phyloP scores from a whole-genome alignment of 2,113 vertebrate genomes.

The Pseudolaguvia tuberculata region DNA sequence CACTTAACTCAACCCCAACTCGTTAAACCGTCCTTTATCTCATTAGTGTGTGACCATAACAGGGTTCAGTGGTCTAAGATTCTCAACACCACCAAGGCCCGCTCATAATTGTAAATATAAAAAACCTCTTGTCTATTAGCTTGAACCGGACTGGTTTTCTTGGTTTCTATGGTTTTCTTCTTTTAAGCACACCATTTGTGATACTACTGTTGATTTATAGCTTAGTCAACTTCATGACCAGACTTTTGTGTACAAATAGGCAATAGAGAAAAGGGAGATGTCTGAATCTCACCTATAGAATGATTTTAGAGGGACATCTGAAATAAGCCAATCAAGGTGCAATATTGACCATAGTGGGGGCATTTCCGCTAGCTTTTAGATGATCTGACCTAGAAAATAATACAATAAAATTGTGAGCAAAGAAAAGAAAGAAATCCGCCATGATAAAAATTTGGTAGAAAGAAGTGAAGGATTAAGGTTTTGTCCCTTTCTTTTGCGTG shows the following conservation, averaged over 20 bases:
- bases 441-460: conserved; percentile 63
- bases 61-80: conserved; percentile 23
- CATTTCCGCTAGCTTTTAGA: conserved; percentile 67
- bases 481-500: conserved; percentile 51
- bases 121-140: not conserved
- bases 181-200: conserved; percentile 32
- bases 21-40: not conserved
- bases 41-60: not conserved
- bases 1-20: conserved; percentile 28
- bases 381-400: conserved; percentile 55
- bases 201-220: conserved; percentile 20
- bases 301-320: conserved; percentile 49
- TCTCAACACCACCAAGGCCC: no score
- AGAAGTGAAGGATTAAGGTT: conserved; percentile 58
- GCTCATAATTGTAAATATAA: no score
- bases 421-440: conserved; percentile 59
- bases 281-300: conserved; percentile 6
- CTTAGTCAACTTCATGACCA: not conserved
- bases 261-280: not conserved
- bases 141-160: conserved; percentile 19
- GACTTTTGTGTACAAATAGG: not conserved
- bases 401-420: conserved; percentile 28
- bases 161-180: conserved; percentile 40
- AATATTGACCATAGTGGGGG: conserved; percentile 62
- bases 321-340: conserved; percentile 61